These are phyloP conservation scores for Quadriops clusia DNA, from an alignment of 2,888 invertebrate species.

Conservation along the genomic window DNA sequence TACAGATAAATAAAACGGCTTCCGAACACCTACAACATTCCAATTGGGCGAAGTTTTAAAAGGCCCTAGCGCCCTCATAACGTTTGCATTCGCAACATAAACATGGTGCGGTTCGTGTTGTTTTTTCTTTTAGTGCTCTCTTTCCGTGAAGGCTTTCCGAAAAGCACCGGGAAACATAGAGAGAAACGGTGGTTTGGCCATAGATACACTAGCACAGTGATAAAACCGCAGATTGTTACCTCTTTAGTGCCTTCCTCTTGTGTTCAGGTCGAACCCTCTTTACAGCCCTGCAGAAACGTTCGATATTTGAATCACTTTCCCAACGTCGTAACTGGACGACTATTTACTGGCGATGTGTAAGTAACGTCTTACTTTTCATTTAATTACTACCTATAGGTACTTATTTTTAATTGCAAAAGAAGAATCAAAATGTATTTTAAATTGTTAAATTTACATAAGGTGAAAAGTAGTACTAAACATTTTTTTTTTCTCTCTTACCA, in stretches of 20 bases:
- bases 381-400: too few species aligned
- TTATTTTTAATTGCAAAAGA: too few species aligned
- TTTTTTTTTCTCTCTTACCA: too few species aligned
- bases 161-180: conserved; percentile 9
- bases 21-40: too few species aligned
- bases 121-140: conserved; percentile 4
- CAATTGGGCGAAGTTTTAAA: conserved; percentile 5
- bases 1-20: conserved; percentile 11
- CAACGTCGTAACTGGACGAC: conserved; percentile 17
- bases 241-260: conserved; percentile 34
- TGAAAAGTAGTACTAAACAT: too few species aligned
- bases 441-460: too few species aligned
- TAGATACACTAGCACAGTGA: conserved; percentile 26
- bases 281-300: conserved; percentile 32
- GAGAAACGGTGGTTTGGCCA: conserved; percentile 19
- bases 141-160: conserved; percentile 6
- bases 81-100: conserved; percentile 8
- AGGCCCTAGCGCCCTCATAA: background rate
- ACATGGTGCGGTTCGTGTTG: conserved; percentile 5
- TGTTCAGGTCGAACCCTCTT: conserved; percentile 30
- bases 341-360: too few species aligned
- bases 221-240: conserved; percentile 25
- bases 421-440: too few species aligned
- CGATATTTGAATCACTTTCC: conserved; percentile 27
- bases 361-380: too few species aligned